These are phyloP conservation scores for Athene noctua DNA, from an alignment of 2,113 vertebrate species.

Conservation along the genomic window DNA sequence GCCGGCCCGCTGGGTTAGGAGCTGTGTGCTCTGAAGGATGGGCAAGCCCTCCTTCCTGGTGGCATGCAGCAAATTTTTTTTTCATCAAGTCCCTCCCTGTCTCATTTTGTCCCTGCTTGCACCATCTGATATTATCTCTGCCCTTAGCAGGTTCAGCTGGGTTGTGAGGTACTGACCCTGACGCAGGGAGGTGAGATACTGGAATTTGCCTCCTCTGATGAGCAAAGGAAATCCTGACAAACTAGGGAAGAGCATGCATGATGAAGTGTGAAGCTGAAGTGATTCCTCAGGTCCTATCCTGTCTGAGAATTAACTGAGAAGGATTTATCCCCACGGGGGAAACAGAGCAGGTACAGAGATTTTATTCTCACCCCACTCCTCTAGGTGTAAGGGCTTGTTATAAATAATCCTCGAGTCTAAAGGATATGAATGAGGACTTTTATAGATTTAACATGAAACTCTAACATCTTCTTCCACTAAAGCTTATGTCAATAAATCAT, in stretches of 20 bases:
- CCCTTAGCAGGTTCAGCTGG: neutral
- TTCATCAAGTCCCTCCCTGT: neutral
- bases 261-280: neutral
- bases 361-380: neutral
- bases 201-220: neutral
- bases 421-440: neutral
- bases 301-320: neutral
- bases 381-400: neutral
- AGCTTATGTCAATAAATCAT: constrained; percentile 62
- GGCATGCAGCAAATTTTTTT: neutral
- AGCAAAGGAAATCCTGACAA: neutral
- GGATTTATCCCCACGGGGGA: neutral
- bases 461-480: constrained; percentile 8
- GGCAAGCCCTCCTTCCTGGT: neutral
- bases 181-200: neutral
- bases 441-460: neutral
- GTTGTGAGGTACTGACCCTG: neutral
- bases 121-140: neutral
- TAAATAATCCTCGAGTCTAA: neutral
- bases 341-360: neutral
- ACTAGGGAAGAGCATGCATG: rapidly evolving
- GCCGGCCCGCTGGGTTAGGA: neutral
- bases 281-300: neutral
- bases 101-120: neutral
- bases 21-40: neutral